Evolutionary conservation across 2,113 vertebrate genomes (phyloP).

Genomic region (Cyanoderma ruficeps): DNA sequence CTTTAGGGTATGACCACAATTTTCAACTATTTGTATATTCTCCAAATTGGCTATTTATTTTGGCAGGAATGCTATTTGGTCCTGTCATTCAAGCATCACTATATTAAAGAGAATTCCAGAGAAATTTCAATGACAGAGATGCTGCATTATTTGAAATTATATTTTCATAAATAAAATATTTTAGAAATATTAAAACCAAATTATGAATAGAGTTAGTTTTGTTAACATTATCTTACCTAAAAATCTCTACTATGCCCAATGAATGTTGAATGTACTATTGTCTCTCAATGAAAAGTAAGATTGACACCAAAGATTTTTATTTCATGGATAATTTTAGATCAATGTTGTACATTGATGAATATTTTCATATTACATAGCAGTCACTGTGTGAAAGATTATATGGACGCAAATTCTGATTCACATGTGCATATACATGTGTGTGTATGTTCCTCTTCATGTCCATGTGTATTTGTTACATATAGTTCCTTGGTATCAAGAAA

Average conservation of each 20-base stretch:
- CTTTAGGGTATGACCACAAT: neutral
- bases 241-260: neutral
- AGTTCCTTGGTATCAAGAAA: neutral
- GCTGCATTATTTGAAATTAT: neutral
- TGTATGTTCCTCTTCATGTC: neutral
- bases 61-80: neutral
- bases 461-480: neutral
- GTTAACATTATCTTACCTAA: neutral
- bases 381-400: neutral
- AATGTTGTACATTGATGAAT: neutral
- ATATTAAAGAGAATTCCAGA: neutral
- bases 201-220: neutral
- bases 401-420: neutral
- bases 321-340: neutral
- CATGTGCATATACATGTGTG: neutral
- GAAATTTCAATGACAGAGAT: neutral
- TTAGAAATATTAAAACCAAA: neutral
- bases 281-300: neutral
- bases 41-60: neutral
- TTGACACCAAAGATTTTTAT: neutral
- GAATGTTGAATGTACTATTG: neutral
- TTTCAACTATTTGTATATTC: neutral
- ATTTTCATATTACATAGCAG: neutral
- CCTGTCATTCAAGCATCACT: neutral
- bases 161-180: neutral